These are phyloP conservation scores for Gonioctena quinquepunctata DNA, from an alignment of 1,140 invertebrate genomes.

Conservation along the genomic window DNA sequence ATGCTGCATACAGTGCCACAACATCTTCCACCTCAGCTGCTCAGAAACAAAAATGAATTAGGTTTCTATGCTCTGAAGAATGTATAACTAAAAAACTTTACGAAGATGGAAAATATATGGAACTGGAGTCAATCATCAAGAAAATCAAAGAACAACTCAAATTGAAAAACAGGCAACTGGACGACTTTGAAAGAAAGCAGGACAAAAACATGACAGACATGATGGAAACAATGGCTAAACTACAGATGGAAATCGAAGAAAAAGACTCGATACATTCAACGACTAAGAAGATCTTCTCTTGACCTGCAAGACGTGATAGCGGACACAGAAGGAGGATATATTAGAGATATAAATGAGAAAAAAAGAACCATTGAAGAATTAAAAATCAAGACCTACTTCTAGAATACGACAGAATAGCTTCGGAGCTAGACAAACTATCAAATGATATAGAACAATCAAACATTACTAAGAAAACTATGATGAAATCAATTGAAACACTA, in stretches of 20 bases:
- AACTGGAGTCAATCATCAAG: background rate
- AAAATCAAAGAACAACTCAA: background rate
- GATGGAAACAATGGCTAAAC: background rate
- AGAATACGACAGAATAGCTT: too few relatives aligned
- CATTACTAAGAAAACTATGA: background rate
- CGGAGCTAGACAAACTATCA: too few relatives aligned
- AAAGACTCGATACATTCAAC: background rate
- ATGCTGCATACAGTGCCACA: too few relatives aligned
- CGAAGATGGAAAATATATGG: too few relatives aligned
- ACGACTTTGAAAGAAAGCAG: background rate
- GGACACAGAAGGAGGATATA: too few relatives aligned
- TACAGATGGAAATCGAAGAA: background rate
- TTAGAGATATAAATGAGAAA: too few relatives aligned
- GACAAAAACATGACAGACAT: background rate
- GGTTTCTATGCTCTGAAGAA: background rate
- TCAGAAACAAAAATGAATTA: background rate
- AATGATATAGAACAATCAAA: too few relatives aligned
- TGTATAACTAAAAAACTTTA: background rate
- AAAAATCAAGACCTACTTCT: too few relatives aligned
- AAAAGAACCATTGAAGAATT: too few relatives aligned
- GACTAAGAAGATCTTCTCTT: too few relatives aligned
- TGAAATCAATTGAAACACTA: constrained; percentile 4
- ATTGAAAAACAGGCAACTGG: background rate
- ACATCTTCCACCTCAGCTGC: too few relatives aligned
- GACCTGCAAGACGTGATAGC: too few relatives aligned